Evolutionary conservation across 2,888 invertebrate genomes (phyloP).

Genomic region (Iselma pallidipennis): DNA sequence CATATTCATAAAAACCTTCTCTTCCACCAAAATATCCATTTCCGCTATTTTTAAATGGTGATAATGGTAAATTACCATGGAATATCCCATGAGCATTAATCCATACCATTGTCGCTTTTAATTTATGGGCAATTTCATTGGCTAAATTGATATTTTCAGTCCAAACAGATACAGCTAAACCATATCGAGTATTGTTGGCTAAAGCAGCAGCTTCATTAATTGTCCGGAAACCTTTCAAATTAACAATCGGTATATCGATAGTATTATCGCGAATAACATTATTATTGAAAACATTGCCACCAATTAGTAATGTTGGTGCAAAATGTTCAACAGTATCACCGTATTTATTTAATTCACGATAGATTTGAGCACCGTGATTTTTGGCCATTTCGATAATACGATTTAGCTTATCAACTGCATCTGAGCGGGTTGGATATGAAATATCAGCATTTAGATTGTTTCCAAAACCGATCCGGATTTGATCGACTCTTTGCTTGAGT

Average conservation of each 20-base stretch:
- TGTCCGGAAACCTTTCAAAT: conserved; percentile 59
- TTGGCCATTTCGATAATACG: conserved; percentile 36
- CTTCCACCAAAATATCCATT: conserved; percentile 57
- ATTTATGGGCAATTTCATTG: conserved; percentile 58
- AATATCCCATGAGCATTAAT: conserved; percentile 60
- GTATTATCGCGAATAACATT: conserved; percentile 36
- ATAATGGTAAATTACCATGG: conserved; percentile 58
- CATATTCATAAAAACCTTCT: conserved; percentile 43
- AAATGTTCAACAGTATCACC: conserved; percentile 26
- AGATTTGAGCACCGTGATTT: conserved; percentile 42
- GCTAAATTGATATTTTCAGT: conserved; percentile 60
- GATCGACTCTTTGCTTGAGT: conserved; percentile 49
- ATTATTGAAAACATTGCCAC: conserved; percentile 39
- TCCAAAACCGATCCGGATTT: conserved; percentile 47
- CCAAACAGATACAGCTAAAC: conserved; percentile 61
- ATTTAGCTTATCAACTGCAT: conserved; percentile 40
- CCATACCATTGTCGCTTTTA: conserved; percentile 59
- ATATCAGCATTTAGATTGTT: conserved; percentile 57
- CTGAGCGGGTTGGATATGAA: conserved; percentile 45
- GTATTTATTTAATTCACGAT: conserved; percentile 32
- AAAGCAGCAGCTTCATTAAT: conserved; percentile 61
- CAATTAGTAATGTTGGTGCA: conserved; percentile 48
- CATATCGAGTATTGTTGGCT: conserved; percentile 60
- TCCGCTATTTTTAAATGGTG: conserved; percentile 59
- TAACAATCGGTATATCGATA: conserved; percentile 53